Base-by-base conservation (phyloP, 2,797 vertebrate genomes). In the Pogonophryne albipinna region DNA sequence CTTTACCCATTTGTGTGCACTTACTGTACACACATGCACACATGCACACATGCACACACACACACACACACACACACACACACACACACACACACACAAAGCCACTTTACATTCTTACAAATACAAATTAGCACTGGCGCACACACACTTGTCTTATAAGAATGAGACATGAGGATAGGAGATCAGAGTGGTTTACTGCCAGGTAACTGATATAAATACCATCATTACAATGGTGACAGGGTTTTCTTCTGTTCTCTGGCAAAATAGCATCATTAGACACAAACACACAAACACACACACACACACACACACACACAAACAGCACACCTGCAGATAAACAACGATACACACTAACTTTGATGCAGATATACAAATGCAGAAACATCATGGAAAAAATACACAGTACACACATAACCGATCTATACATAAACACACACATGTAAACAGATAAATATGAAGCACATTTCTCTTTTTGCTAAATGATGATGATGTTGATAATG, bases 151-250 rank as follows among this genome's bases (percentile, higher is more conserved):
- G 80, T 88, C 87, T 82, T 66, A 45, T 66, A 66, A 76, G 83
- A 91, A 84, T 89, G 85, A 91, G 85, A 91, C 77, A 82, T 89
- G 75, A 87, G 76, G 69, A 77, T 74, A 87, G 74, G 75, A 79
- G 82, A 90, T 89, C 84, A 84, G 83, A 83, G 81, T 83, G 78
- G 89, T 93, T 94, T 85, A 91, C 86, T 92, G 78, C 71, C 64
- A 84, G 80, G 86, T 95, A 94, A 89, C 91, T 89, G 71, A 93
- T 93, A 94, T 90, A 92, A 95, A 95, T 95, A 83, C 72, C 84
- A 86, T 91, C 77, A 94, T 95, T 94, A 95, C 78, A 87, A 81
- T 87, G 88, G 85, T 87, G 91, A 92, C 91, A 93, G 82, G 76
- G 89, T 78, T 87, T 92, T 92, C 89, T 94, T 83, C 85, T 76